These are phyloP conservation scores for Laodelphax striatellus DNA, from an alignment of 1,140 invertebrate genomes.

Conservation along the genomic window DNA sequence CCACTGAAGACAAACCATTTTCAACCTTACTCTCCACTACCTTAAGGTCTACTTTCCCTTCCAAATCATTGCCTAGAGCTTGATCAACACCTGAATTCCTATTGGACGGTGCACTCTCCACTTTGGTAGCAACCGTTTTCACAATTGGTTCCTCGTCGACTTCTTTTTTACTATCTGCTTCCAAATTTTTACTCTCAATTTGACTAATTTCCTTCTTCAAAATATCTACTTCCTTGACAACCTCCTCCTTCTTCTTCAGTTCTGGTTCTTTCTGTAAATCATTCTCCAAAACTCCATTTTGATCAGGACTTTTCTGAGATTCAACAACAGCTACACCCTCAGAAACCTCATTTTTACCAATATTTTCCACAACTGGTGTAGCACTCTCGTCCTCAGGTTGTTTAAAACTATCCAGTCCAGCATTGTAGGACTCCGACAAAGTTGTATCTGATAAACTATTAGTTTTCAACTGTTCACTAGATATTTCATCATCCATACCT, in stretches of 20 bases:
- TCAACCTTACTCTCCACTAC: background rate
- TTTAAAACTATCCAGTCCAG: constrained; percentile 13
- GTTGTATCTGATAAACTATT: constrained; percentile 20
- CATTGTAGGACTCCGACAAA: constrained; percentile 13
- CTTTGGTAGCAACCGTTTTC: background rate
- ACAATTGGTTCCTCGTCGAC: background rate
- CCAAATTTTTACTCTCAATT: no score
- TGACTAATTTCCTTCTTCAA: no score
- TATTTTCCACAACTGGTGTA: background rate
- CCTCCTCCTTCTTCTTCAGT: no score
- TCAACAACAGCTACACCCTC: no score
- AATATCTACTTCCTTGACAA: no score
- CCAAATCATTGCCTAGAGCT: background rate
- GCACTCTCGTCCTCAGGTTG: background rate
- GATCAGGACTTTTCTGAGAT: no score
- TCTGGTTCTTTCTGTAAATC: no score
- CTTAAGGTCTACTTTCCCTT: background rate
- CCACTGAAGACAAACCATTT: background rate
- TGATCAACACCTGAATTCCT: no score
- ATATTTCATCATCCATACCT: constrained; percentile 16
- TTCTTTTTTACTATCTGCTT: background rate
- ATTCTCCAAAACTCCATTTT: no score
- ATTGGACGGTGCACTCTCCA: background rate
- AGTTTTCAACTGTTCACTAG: constrained; percentile 19
- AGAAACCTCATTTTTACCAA: background rate